Evolutionary conservation across 2,888 invertebrate genomes (phyloP).

Genomic region (Orthosia cruda): DNA sequence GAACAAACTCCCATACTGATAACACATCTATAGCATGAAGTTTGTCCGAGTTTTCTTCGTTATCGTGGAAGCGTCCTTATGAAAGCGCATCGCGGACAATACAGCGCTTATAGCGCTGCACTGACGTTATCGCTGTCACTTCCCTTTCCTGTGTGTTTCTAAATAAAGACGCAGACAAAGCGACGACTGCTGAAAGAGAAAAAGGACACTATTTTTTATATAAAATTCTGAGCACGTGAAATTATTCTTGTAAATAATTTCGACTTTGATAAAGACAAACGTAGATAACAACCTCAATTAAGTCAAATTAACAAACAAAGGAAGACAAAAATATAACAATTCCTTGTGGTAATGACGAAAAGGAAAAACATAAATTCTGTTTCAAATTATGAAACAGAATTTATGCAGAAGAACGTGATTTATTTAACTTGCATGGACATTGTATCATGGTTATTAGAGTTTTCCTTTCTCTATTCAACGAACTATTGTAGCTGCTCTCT

Average conservation of each 20-base stretch:
- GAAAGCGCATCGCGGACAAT: conserved; percentile 72
- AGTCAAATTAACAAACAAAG: no score
- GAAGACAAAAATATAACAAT: neutral
- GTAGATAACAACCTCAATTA: no score
- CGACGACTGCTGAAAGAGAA: conserved; percentile 40
- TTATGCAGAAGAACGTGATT: neutral
- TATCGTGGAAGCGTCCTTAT: conserved; percentile 63
- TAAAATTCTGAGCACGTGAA: neutral
- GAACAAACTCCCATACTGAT: neutral
- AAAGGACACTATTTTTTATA: conserved; percentile 3
- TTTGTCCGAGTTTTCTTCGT: conserved; percentile 43
- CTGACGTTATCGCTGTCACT: conserved; percentile 76
- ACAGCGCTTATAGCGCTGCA: conserved; percentile 67
- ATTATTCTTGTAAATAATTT: neutral
- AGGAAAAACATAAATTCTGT: neutral
- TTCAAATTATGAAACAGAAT: neutral
- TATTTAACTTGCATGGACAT: neutral
- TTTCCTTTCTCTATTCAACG: neutral
- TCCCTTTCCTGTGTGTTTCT: conserved; percentile 74
- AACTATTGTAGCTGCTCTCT: conserved; percentile 1
- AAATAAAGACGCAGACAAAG: conserved; percentile 65
- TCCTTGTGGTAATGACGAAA: neutral
- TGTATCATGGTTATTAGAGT: neutral
- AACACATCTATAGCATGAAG: conserved; percentile 17
- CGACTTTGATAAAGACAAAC: neutral